phyloP scores from a whole-genome alignment of 2,888 invertebrate genomes.

The Petrophora chlorosata region DNA sequence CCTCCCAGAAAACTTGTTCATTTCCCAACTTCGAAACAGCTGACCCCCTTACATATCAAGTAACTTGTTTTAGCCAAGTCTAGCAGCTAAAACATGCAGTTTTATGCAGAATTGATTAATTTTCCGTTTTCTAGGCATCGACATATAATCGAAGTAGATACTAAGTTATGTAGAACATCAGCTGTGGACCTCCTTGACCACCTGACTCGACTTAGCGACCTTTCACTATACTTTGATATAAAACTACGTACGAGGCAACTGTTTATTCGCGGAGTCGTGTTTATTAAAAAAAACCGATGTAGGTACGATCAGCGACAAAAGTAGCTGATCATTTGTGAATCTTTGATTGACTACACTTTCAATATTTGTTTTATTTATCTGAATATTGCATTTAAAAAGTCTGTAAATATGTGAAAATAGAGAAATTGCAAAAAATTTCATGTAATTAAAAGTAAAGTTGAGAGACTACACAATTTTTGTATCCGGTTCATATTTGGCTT shows the following conservation, averaged over 20 bases:
- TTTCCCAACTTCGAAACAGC: constrained; percentile 6
- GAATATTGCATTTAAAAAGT: too few relatives aligned
- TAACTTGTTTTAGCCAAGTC: constrained; percentile 13
- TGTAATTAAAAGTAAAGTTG: too few relatives aligned
- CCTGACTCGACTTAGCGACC: constrained; percentile 46
- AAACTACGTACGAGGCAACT: constrained; percentile 16
- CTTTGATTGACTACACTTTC: too few relatives aligned
- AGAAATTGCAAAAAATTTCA: too few relatives aligned
- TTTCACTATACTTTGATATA: constrained; percentile 56
- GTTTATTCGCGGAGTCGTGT: constrained; percentile 12
- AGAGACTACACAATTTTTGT: too few relatives aligned
- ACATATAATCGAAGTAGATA: constrained; percentile 15
- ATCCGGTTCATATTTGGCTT: too few relatives aligned
- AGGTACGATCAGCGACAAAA: too few relatives aligned
- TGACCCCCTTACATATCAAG: constrained; percentile 14
- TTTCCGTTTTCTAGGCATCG: constrained; percentile 13
- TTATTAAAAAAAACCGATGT: constrained; percentile 27
- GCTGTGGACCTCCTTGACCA: constrained; percentile 70
- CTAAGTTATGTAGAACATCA: constrained; percentile 51
- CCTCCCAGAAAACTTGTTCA: constrained; percentile 1
- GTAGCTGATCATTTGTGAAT: too few relatives aligned
- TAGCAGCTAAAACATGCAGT: constrained; percentile 2
- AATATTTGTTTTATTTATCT: too few relatives aligned
- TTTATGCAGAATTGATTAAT: constrained; percentile 29
- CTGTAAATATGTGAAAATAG: too few relatives aligned